Conservation (phyloP, 2,888 invertebrate genomes). For the Clitarchus hookeri region DNA sequence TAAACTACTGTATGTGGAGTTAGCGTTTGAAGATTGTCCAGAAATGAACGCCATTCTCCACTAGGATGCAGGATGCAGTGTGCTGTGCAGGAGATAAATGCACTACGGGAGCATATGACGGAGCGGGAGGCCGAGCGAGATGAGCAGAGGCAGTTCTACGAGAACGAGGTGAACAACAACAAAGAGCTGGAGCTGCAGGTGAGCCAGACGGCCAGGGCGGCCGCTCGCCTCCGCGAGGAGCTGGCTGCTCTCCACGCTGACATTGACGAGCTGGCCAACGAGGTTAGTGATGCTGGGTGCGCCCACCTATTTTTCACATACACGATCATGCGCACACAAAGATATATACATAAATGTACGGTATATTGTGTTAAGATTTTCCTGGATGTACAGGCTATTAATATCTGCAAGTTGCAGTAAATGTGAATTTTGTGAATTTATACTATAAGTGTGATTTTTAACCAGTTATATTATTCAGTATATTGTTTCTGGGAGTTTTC, state of each 20-base stretch:
- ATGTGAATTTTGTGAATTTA: no score
- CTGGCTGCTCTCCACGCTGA: conserved; percentile 51
- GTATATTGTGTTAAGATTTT: no score
- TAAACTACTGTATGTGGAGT: no score
- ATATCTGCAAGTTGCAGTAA: no score
- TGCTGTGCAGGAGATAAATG: conserved; percentile 59
- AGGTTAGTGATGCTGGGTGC: conserved; percentile 50
- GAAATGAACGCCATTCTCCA: no score
- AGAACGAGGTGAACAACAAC: conserved; percentile 65
- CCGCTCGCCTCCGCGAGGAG: conserved; percentile 52
- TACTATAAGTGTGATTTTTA: no score
- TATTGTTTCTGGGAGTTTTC: no score
- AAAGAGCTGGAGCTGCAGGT: conserved; percentile 56
- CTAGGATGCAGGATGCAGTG: not conserved
- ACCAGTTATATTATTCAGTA: no score
- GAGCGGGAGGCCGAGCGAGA: conserved; percentile 60
- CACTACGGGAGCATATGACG: conserved; percentile 56
- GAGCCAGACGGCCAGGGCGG: conserved; percentile 52
- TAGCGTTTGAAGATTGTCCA: no score
- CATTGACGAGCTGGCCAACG: conserved; percentile 54
- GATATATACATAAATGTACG: no score
- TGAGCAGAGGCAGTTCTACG: conserved; percentile 65
- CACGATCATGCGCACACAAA: not conserved
- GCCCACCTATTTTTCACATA: not conserved
- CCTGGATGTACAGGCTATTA: no score